phyloP scores from a whole-genome alignment of 2,113 vertebrate genomes.

The Mesocricetus auratus region DNA sequence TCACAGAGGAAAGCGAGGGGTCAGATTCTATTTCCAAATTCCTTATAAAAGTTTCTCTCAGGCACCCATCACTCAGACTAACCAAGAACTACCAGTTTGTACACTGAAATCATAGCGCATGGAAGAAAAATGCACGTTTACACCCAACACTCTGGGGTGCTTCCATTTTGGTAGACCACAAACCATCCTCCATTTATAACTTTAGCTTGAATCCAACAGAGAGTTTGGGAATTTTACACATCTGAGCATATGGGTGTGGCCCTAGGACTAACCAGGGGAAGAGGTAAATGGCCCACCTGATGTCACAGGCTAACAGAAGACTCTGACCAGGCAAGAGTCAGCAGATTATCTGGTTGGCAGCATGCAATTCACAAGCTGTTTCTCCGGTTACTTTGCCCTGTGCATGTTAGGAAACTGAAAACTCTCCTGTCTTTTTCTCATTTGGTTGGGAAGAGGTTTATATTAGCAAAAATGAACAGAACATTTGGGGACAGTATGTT shows the following conservation, averaged over 20 bases:
- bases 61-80: not conserved
- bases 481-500: not conserved
- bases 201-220: not conserved
- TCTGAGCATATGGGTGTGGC: not conserved
- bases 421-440: not conserved
- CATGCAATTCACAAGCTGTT: not conserved
- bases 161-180: not conserved
- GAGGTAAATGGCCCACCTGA: not conserved
- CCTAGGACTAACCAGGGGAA: not conserved
- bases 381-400: too few species aligned
- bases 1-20: not conserved
- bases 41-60: not conserved
- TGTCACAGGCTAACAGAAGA: not conserved
- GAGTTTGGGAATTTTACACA: not conserved
- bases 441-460: not conserved
- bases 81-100: not conserved
- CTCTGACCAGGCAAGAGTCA: not conserved
- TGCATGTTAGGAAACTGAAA: not conserved
- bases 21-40: constrained; percentile 8
- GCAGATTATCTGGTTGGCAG: not conserved
- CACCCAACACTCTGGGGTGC: not conserved
- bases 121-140: not conserved
- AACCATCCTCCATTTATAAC: not conserved
- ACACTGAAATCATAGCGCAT: not conserved
- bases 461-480: not conserved